Evolutionary conservation across 2,113 vertebrate genomes (phyloP), one percentile per base, ranked within the genome.

Genomic region (Gobiocypris rarus): DNA sequence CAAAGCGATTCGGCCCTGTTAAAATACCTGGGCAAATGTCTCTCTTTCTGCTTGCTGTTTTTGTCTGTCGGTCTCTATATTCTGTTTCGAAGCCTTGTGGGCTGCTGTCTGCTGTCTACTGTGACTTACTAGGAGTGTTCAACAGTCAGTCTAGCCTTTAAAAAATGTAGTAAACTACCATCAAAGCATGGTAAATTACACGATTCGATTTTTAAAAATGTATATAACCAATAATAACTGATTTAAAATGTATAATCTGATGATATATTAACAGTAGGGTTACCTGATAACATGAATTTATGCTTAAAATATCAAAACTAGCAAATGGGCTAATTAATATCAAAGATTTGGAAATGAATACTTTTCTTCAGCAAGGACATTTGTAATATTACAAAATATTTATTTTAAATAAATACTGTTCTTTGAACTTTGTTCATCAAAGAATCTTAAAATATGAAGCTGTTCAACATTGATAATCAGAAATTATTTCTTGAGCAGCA

Each of bases 1-100:
- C 85, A 81, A 84, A 85, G 70, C 80, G 22, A 54, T 77, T 59
- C 83, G 70, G 80, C 84, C 56, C 69, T 86, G 69, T 73, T 75
- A 70, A 78, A 89, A 83, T 83, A 86, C 74, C 54, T 50, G 38
- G 69, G 4, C 28, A 3, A 67, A 50, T 67, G 8, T 88, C 67
- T 81, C 77, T 67, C 58, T 65, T 67, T 38, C 26, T 75, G 58
- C 26, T 38, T 14, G 4, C 28, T 13, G 43, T 83, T 24, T 59
- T 65, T 79, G 38, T 84, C 54, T 82, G 19, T 26, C 56, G 31
- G 58, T 59, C 81, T 70, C 43, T 54, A 1, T 74, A 24, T 74
- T n/a, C 74, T 26, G 19, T 61, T 59, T 78, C n/a, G 45, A 43
- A 79, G 58, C 4, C 59, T 67, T 11, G 24, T 48, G 34, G 31